A percentile compares a stretch with the other conserved stretches of the same genome.
Conservation (phyloP, 2,113 vertebrate species). For the Gorsachius goisagi region DNA sequence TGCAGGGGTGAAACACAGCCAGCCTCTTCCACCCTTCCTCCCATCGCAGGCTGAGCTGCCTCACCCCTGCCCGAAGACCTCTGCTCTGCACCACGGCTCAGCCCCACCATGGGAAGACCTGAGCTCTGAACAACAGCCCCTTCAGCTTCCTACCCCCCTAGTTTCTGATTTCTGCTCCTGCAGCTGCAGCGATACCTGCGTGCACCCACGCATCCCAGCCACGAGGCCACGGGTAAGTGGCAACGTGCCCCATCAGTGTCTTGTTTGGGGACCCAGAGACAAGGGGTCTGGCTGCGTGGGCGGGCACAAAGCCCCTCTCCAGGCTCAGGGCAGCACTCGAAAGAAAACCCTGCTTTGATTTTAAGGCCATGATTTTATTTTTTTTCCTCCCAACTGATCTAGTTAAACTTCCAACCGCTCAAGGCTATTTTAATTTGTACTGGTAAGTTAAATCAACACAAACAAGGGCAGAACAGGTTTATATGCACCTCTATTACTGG, state of each 20-base stretch:
- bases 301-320: not conserved
- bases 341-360: slow-evolving; percentile 6
- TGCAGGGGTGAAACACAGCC: slow-evolving; percentile 43
- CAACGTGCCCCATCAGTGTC: not conserved
- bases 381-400: slow-evolving; percentile 10
- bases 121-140: not conserved
- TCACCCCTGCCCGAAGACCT: not conserved
- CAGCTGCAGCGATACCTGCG: fast-evolving
- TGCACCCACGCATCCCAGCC: fast-evolving
- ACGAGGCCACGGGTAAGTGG: not conserved
- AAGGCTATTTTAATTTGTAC: slow-evolving; percentile 65
- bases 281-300: fast-evolving
- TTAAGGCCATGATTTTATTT: not conserved
- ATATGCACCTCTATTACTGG: slow-evolving; percentile 20
- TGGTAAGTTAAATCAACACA: slow-evolving; percentile 63
- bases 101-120: not conserved
- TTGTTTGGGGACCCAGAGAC: not conserved
- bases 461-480: slow-evolving; percentile 60
- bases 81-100: fast-evolving
- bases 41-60: not conserved
- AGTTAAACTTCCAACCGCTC: slow-evolving; percentile 57
- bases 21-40: slow-evolving; percentile 30
- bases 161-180: not conserved
- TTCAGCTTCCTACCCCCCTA: not conserved
- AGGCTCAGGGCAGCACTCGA: not conserved